Percentiles rank a stretch among this genome's conserved stretches.
Conservation (phyloP, 2,113 vertebrate genomes). For the Vicugna pacos region DNA sequence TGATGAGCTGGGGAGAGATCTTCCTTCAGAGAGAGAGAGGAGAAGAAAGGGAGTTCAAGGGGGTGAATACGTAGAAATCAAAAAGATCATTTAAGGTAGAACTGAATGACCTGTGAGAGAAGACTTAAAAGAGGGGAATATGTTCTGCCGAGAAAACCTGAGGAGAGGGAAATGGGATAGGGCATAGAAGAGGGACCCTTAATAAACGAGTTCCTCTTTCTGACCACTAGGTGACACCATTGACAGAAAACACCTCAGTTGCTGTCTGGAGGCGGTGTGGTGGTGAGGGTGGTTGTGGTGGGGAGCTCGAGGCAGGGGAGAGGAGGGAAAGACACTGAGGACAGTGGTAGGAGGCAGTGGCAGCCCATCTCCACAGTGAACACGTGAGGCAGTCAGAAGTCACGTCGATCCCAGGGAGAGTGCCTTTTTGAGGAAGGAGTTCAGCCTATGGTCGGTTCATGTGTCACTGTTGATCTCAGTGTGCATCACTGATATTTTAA, state of each 20-base stretch:
- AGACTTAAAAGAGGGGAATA: not conserved
- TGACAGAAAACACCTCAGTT: constrained; percentile 69
- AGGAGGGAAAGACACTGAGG: not conserved
- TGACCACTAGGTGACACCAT: constrained; percentile 81
- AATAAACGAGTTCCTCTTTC: constrained; percentile 60
- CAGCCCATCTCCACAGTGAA: not conserved
- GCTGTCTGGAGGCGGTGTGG: not conserved
- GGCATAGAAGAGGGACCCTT: not conserved
- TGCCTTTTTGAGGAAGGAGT: not conserved
- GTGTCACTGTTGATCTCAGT: not conserved
- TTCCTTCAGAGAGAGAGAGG: not conserved
- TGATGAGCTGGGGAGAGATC: not conserved
- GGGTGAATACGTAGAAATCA: not conserved
- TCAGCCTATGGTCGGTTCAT: not conserved
- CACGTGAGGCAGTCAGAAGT: not conserved
- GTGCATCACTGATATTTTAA: not conserved
- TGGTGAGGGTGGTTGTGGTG: not conserved
- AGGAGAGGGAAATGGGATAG: not conserved
- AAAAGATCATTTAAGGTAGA: not conserved
- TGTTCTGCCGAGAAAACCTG: not conserved
- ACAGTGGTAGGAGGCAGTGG: not conserved
- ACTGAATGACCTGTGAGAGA: not conserved
- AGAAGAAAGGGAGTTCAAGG: not conserved
- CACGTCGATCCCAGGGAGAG: not conserved
- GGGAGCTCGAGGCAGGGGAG: not conserved